These are phyloP conservation scores for Apis florea DNA, from an alignment of 1,140 invertebrate genomes.

Conservation along the genomic window DNA sequence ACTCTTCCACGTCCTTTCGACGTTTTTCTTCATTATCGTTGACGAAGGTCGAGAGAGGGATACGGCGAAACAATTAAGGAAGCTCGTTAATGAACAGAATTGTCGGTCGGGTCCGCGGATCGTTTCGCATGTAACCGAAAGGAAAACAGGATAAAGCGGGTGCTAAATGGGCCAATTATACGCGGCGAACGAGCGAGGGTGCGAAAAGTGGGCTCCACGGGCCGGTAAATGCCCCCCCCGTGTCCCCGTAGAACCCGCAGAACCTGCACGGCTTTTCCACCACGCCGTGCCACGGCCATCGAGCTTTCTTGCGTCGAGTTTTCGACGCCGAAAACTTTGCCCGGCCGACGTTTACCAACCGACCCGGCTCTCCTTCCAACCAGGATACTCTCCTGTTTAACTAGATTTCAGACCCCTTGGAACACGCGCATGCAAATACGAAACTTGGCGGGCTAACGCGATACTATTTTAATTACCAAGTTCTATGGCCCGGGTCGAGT, in stretches of 20 bases:
- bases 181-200: constrained; percentile 47
- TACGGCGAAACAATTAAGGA: constrained; percentile 60
- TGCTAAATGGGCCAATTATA: constrained; percentile 65
- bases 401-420: constrained; percentile 26
- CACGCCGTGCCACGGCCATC: not conserved
- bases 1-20: not conserved
- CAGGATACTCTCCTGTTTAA: not conserved
- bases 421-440: constrained; percentile 29
- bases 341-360: constrained; percentile 21
- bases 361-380: not conserved
- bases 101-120: constrained; percentile 54
- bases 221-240: not conserved
- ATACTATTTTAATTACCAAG: constrained; percentile 38
- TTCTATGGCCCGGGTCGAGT: not conserved
- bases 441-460: constrained; percentile 17
- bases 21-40: constrained; percentile 23
- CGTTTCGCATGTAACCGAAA: constrained; percentile 66
- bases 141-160: constrained; percentile 65
- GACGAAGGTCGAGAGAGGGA: not conserved
- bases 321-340: constrained; percentile 27
- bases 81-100: constrained; percentile 63
- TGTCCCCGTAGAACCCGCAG: not conserved
- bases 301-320: constrained; percentile 19
- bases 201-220: constrained; percentile 46
- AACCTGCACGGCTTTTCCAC: not conserved